A percentile compares a stretch with the other conserved stretches of the same genome.
These are phyloP conservation scores for Zalophus californianus DNA, from an alignment of 2,797 vertebrate species.

Conservation along the genomic window DNA sequence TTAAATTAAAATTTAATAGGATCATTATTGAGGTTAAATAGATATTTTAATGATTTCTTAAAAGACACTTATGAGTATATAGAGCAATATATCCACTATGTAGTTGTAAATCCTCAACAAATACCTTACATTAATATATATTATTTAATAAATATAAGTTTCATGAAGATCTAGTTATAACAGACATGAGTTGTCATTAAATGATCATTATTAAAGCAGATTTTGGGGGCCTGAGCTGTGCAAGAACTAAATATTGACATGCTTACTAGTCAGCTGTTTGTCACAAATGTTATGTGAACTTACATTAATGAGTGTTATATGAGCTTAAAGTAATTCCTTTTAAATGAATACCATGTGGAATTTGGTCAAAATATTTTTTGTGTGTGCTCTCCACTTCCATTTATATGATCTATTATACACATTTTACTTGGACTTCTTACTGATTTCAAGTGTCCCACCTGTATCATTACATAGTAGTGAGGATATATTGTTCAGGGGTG, in stretches of 20 bases:
- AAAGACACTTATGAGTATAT: slow-evolving; percentile 14
- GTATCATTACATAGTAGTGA: not conserved
- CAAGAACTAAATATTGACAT: slow-evolving; percentile 4
- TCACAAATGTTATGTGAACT: not conserved
- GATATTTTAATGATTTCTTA: slow-evolving; percentile 64
- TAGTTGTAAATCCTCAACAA: slow-evolving; percentile 47
- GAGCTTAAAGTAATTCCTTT: slow-evolving; percentile 25
- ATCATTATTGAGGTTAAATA: slow-evolving; percentile 74
- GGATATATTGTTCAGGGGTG: not conserved
- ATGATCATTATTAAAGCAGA: slow-evolving; percentile 34
- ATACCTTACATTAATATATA: not conserved
- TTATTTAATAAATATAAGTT: slow-evolving; percentile 45
- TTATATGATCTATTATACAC: not conserved
- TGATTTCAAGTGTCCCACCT: not conserved
- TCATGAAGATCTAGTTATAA: not conserved
- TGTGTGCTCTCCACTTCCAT: not conserved
- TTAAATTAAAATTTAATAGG: slow-evolving; percentile 76
- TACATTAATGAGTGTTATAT: not conserved
- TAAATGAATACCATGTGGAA: not conserved
- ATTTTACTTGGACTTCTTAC: not conserved
- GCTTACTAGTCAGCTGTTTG: not conserved
- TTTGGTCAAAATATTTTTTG: not conserved
- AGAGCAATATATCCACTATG: slow-evolving; percentile 6
- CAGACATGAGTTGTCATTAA: not conserved
- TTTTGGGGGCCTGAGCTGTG: not conserved